phyloP scores from a whole-genome alignment of 2,888 invertebrate genomes.

The Axea sp. region DNA sequence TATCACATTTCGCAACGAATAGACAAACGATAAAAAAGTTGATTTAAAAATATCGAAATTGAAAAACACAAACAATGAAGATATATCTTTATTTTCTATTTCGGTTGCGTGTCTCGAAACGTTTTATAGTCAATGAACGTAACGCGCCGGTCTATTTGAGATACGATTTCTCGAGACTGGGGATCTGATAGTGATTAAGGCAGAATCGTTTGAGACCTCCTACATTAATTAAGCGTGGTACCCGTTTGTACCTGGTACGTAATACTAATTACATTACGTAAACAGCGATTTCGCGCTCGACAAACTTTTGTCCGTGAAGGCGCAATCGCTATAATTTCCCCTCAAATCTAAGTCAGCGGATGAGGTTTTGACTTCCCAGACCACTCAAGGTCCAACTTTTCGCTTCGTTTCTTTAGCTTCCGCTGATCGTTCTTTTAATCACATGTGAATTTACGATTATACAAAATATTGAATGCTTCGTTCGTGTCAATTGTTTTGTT shows the following conservation, averaged over 20 bases:
- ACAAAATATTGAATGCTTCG: not conserved
- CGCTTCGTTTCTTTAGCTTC: constrained; percentile 56
- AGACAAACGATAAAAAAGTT: not conserved
- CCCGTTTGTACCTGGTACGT: constrained; percentile 61
- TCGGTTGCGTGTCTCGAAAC: constrained; percentile 44
- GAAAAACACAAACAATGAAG: constrained; percentile 26
- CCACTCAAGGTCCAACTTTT: constrained; percentile 52
- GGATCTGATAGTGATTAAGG: constrained; percentile 57
- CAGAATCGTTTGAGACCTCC: constrained; percentile 45
- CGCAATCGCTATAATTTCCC: constrained; percentile 58
- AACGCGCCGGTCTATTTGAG: constrained; percentile 57
- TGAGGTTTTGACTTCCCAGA: constrained; percentile 56
- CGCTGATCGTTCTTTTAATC: constrained; percentile 38
- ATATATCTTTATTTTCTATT: constrained; percentile 51
- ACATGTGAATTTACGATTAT: not conserved
- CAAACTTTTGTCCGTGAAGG: constrained; percentile 63
- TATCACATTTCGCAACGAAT: constrained; percentile 6
- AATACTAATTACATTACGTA: constrained; percentile 61
- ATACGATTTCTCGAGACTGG: constrained; percentile 47
- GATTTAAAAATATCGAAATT: constrained; percentile 2
- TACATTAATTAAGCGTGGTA: constrained; percentile 59
- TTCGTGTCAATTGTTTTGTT: no score
- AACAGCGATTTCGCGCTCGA: constrained; percentile 61
- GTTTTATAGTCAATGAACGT: constrained; percentile 50
- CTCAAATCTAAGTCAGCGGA: constrained; percentile 60